Conservation (phyloP, 2,888 invertebrate genomes). For the Cephonodes hylas region DNA sequence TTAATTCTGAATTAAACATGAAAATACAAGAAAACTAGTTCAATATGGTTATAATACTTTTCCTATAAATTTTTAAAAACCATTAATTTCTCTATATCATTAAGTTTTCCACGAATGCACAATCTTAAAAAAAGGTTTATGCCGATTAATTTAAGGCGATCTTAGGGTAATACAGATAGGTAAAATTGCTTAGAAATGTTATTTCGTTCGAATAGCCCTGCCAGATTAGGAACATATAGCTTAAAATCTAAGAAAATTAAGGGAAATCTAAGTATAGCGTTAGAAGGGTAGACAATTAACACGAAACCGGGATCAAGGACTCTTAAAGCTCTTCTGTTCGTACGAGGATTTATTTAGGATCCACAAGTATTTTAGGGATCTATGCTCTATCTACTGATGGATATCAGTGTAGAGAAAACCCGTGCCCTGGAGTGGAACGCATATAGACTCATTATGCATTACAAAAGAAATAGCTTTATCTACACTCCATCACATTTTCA, state of each 20-base stretch:
- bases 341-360: neutral
- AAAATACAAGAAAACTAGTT: too few species aligned
- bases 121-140: too few species aligned
- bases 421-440: neutral
- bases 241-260: neutral
- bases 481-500: neutral
- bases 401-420: too few species aligned
- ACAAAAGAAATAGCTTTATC: neutral
- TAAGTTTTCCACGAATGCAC: too few species aligned
- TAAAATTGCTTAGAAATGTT: neutral
- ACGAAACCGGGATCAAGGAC: neutral
- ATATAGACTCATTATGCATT: neutral
- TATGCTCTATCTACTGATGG: too few species aligned
- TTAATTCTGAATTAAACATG: too few species aligned
- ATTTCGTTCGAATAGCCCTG: neutral
- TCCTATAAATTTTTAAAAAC: too few species aligned
- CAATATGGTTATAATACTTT: too few species aligned
- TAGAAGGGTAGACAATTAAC: neutral
- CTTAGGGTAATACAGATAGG: too few species aligned
- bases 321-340: neutral
- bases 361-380: too few species aligned
- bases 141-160: too few species aligned
- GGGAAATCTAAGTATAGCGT: neutral
- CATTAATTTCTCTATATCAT: too few species aligned
- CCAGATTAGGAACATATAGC: neutral